These are phyloP conservation scores for Eufriesea mexicana DNA, from an alignment of 1,140 invertebrate species.

Conservation along the genomic window DNA sequence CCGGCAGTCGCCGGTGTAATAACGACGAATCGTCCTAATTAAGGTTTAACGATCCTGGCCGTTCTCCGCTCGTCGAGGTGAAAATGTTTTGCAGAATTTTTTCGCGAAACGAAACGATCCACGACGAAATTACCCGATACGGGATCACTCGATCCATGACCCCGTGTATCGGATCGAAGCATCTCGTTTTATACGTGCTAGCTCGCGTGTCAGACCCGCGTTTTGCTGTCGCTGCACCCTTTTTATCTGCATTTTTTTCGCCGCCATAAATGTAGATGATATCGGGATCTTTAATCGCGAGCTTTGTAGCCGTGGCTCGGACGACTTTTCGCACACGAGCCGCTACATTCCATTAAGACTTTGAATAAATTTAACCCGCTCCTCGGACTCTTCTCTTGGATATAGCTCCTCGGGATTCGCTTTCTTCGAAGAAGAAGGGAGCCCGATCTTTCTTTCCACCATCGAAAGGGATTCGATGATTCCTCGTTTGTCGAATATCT, in stretches of 20 bases:
- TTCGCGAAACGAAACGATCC: background rate
- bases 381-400: background rate
- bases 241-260: background rate
- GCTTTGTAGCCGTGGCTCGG: background rate
- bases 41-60: constrained; percentile 20
- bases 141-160: background rate
- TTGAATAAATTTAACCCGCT: background rate
- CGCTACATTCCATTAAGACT: background rate
- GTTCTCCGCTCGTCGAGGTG: constrained; percentile 13
- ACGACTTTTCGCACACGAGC: background rate
- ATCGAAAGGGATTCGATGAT: too few species aligned
- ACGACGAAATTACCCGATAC: background rate
- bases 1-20: constrained; percentile 27
- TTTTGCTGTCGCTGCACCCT: background rate
- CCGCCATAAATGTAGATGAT: background rate
- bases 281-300: constrained; percentile 8
- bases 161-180: background rate
- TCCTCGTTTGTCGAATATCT: background rate
- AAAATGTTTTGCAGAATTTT: constrained; percentile 22
- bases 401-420: too few species aligned
- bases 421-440: background rate
- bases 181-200: too few species aligned
- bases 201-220: background rate
- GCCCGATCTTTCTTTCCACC: background rate
- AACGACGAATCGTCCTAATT: constrained; percentile 47